Percentiles rank a stretch among this genome's conserved stretches.
Conservation (phyloP, 2,888 invertebrate species). For the Zhuqinia jingwanae region DNA sequence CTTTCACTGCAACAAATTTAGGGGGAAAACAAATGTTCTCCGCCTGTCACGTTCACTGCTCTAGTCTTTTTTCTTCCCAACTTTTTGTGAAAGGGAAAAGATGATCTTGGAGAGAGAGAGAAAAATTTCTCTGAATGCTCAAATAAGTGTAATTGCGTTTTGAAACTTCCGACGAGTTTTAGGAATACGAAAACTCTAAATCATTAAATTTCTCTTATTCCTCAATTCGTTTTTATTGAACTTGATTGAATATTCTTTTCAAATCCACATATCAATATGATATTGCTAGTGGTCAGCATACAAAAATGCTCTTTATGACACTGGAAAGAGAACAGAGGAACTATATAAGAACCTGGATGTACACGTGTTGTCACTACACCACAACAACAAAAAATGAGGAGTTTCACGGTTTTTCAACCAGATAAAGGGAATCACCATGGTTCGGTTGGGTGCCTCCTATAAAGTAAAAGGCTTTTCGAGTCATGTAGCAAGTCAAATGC, state of each 20-base stretch:
- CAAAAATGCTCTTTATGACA: neutral
- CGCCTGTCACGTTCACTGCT: constrained; percentile 68
- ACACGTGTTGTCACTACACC: constrained; percentile 55
- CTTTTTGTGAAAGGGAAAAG: neutral
- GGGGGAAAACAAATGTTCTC: constrained; percentile 58
- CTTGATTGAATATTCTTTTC: no score
- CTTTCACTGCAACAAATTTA: constrained; percentile 39
- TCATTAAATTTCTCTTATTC: no score
- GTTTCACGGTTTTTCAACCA: constrained; percentile 59
- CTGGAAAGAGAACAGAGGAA: neutral
- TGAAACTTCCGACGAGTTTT: no score
- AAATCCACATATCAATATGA: no score
- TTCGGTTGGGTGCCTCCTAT: constrained; percentile 56
- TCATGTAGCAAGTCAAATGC: neutral
- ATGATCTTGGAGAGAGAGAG: neutral
- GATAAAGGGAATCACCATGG: constrained; percentile 52
- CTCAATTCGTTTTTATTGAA: no score
- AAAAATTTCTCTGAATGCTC: no score
- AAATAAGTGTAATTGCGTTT: no score
- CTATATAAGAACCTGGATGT: no score
- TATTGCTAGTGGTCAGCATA: no score
- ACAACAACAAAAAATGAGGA: constrained; percentile 64
- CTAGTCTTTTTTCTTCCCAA: constrained; percentile 40
- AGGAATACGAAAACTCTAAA: no score
- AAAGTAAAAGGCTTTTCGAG: constrained; percentile 15